Evolutionary conservation across 1,140 invertebrate genomes (phyloP).

Genomic region (Drosophila willistoni): DNA sequence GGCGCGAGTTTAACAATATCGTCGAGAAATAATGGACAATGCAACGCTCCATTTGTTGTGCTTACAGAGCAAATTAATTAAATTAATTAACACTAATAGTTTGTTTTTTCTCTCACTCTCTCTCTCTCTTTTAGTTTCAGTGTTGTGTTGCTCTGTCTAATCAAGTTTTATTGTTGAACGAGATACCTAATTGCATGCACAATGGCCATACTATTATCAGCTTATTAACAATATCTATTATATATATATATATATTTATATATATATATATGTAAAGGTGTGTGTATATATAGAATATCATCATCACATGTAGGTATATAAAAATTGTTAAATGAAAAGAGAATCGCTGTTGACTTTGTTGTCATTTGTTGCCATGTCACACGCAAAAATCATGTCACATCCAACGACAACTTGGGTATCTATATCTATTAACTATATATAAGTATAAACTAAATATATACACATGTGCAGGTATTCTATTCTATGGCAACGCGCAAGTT

Average conservation of each 20-base stretch:
- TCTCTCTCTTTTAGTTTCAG: not conserved
- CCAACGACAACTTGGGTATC: slow-evolving; percentile 21
- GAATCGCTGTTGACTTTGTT: slow-evolving; percentile 54
- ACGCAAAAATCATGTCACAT: slow-evolving; percentile 72
- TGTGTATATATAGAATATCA: not conserved
- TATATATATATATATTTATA: slow-evolving; percentile 29
- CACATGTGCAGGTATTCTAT: slow-evolving; percentile 11
- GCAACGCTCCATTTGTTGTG: slow-evolving; percentile 48
- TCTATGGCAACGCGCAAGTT: slow-evolving; percentile 54
- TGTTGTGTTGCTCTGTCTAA: slow-evolving; percentile 26
- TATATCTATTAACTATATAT: slow-evolving; percentile 3
- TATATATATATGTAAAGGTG: slow-evolving; percentile 7
- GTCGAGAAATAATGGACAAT: slow-evolving; percentile 11
- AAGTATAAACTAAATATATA: slow-evolving; percentile 5
- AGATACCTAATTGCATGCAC: slow-evolving; percentile 35
- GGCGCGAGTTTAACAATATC: slow-evolving; percentile 14
- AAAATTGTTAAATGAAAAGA: slow-evolving; percentile 6
- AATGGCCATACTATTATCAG: slow-evolving; percentile 16
- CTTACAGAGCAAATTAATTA: slow-evolving; percentile 68
- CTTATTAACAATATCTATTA: slow-evolving; percentile 41
- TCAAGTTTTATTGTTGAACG: slow-evolving; percentile 48
- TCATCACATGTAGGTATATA: not conserved
- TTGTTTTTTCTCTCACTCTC: slow-evolving; percentile 30
- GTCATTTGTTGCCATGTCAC: slow-evolving; percentile 59
- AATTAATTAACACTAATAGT: slow-evolving; percentile 76